Evolutionary conservation across 1,140 invertebrate species (phyloP).

Genomic region (Akabosia matsudoensis): DNA sequence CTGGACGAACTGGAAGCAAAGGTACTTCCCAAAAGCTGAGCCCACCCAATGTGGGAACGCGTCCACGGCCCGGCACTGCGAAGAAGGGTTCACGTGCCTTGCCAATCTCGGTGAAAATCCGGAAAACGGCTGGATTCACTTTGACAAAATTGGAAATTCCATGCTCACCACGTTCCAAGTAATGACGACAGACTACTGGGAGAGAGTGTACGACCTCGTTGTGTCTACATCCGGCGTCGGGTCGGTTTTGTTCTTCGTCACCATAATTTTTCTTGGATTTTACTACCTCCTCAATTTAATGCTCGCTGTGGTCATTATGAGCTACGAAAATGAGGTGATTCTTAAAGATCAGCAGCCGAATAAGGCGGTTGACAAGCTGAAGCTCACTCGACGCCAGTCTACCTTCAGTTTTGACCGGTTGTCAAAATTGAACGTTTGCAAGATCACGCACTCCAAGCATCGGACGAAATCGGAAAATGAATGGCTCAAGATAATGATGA

Average conservation of each 20-base stretch:
- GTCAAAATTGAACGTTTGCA: too few species aligned
- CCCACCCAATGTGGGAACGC: background rate
- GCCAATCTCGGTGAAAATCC: background rate
- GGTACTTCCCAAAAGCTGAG: background rate
- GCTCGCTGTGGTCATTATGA: background rate
- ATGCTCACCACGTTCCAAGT: background rate
- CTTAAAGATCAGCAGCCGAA: background rate
- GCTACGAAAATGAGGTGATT: too few species aligned
- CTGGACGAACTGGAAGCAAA: background rate
- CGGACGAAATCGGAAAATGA: too few species aligned
- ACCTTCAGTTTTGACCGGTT: too few species aligned
- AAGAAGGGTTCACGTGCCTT: background rate
- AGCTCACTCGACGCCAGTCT: too few species aligned
- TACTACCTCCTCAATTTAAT: background rate
- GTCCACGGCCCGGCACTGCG: background rate
- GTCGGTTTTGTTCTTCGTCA: background rate
- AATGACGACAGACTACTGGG: background rate
- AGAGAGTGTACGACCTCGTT: background rate
- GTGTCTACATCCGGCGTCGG: background rate
- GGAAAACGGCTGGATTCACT: background rate
- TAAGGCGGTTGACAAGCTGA: too few species aligned
- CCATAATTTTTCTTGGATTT: background rate
- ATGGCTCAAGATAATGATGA: too few species aligned
- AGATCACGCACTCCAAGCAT: too few species aligned
- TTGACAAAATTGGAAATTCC: background rate